phyloP scores from a whole-genome alignment of 2,797 vertebrate genomes.

The Clarias pachynema region DNA sequence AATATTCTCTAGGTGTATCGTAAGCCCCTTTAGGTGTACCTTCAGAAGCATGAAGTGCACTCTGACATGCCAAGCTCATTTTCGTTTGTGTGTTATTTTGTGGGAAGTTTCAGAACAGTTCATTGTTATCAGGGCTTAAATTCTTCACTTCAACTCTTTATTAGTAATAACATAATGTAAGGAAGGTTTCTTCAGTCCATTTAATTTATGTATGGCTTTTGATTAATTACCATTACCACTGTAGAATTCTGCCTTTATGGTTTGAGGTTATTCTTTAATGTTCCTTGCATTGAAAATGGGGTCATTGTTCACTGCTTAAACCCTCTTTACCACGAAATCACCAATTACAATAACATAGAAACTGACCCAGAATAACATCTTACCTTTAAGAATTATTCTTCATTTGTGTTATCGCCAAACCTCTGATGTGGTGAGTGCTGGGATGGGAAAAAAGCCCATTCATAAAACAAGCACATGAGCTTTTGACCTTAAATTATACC shows the following conservation, averaged over 20 bases:
- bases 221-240: conserved; percentile 2
- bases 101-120: conserved; percentile 28
- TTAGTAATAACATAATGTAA: conserved; percentile 10
- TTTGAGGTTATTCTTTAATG: conserved; percentile 14
- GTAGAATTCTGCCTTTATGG: conserved; percentile 9
- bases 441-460: not conserved
- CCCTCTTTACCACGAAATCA: not conserved
- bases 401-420: not conserved
- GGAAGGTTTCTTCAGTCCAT: not conserved
- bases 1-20: conserved; percentile 66
- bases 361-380: not conserved
- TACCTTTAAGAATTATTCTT: not conserved
- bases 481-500: conserved; percentile 39
- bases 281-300: not conserved
- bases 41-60: conserved; percentile 44
- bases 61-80: conserved; percentile 31
- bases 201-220: conserved; percentile 8
- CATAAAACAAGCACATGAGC: not conserved
- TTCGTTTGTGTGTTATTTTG: conserved; percentile 29
- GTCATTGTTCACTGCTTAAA: not conserved
- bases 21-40: conserved; percentile 60
- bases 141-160: conserved; percentile 28
- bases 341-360: not conserved
- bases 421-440: not conserved
- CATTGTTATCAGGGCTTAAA: conserved; percentile 23